These are phyloP conservation scores for Callyntrura guangdongensis DNA, from an alignment of 2,888 invertebrate species.

Conservation along the genomic window DNA sequence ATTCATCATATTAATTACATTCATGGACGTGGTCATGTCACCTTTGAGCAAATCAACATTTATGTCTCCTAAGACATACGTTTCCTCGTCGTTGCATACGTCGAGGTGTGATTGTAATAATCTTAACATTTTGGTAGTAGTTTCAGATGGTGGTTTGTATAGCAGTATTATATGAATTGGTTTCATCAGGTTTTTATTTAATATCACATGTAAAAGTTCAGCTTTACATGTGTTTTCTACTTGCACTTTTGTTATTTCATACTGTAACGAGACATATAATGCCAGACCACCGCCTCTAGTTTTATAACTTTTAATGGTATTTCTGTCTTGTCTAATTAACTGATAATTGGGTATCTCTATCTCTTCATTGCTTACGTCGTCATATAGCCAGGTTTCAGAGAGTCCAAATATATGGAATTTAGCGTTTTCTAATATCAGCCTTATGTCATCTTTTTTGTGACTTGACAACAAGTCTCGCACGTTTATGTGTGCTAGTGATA, in stretches of 20 bases:
- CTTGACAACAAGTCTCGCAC: no score
- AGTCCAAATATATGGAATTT: no score
- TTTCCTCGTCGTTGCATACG: background rate
- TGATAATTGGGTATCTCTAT: background rate
- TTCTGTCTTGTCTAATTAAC: background rate
- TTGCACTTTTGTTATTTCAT: no score
- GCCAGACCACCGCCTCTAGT: constrained; percentile 17
- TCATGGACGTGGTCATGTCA: no score
- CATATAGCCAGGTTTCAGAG: no score
- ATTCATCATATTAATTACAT: background rate
- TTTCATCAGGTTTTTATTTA: background rate
- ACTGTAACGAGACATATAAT: constrained; percentile 17
- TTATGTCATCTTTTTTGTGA: no score
- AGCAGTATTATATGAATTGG: constrained; percentile 25
- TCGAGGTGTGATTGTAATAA: background rate
- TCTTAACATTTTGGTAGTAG: no score
- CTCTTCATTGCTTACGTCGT: no score
- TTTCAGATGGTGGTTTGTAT: constrained; percentile 45
- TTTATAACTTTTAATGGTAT: background rate
- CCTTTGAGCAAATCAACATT: background rate
- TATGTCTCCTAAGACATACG: background rate
- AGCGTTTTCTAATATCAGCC: no score
- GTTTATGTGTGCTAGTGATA: no score
- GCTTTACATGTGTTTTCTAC: no score
- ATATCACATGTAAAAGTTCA: background rate